Evolutionary conservation across 2,888 invertebrate genomes (phyloP).

Genomic region (Xestia c-nigrum): DNA sequence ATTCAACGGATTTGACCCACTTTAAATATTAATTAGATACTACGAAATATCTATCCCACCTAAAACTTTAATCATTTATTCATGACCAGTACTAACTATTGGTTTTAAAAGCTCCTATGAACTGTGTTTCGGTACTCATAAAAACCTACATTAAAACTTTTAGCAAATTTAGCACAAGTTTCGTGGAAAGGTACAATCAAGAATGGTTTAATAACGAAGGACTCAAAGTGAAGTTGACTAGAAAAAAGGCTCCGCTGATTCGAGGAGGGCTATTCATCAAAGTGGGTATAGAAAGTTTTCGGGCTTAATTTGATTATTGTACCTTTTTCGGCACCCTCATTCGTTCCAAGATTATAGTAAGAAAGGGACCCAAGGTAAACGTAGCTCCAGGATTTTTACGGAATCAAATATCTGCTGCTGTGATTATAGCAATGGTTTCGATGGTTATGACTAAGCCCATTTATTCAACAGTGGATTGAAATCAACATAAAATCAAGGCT

Average conservation of each 20-base stretch:
- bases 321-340: slow-evolving; percentile 27
- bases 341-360: slow-evolving; percentile 18
- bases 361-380: not conserved
- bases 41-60: not conserved
- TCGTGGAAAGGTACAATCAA: slow-evolving; percentile 10
- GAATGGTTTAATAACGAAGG: slow-evolving; percentile 26
- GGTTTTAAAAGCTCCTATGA: not conserved
- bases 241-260: slow-evolving; percentile 34
- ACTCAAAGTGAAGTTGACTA: slow-evolving; percentile 14
- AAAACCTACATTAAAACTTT: not conserved
- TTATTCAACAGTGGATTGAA: not conserved
- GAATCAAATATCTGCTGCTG: not conserved
- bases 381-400: not conserved
- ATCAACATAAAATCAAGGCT: not conserved
- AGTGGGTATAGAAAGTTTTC: slow-evolving; percentile 25
- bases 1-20: not conserved
- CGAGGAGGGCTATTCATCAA: slow-evolving; percentile 31
- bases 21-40: not conserved
- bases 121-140: not conserved
- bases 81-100: not conserved
- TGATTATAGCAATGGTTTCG: slow-evolving; percentile 3
- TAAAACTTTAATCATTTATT: not conserved
- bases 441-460: not conserved
- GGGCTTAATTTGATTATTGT: slow-evolving; percentile 38
- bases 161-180: not conserved